phyloP scores from a whole-genome alignment of 2,797 vertebrate species.

The Xenentodon cancila region DNA sequence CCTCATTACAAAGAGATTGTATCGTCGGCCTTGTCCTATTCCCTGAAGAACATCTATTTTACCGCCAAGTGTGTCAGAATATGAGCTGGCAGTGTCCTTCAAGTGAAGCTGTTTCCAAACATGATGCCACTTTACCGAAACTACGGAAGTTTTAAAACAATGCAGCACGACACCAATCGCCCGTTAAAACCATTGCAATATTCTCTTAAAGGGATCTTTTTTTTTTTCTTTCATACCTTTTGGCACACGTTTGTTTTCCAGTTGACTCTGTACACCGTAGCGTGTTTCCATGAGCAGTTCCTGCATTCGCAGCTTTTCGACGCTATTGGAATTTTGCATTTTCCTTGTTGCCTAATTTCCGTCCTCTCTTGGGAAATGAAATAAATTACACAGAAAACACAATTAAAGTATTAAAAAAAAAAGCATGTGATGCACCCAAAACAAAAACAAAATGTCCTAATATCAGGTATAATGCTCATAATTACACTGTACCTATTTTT shows the following conservation, averaged over 20 bases:
- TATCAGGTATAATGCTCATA: neutral
- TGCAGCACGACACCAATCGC: slow-evolving; percentile 34
- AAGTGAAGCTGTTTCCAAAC: slow-evolving; percentile 33
- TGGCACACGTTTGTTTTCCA: slow-evolving; percentile 44
- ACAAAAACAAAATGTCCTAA: neutral
- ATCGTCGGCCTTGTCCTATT: slow-evolving; percentile 53
- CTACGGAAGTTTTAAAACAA: slow-evolving; percentile 65
- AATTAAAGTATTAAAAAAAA: slow-evolving; percentile 8
- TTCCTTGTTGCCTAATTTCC: slow-evolving; percentile 4
- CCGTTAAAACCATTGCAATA: slow-evolving; percentile 31
- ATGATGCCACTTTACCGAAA: slow-evolving; percentile 29
- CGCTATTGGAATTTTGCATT: slow-evolving; percentile 28
- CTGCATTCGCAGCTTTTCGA: slow-evolving; percentile 20
- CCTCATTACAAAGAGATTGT: slow-evolving; percentile 53
- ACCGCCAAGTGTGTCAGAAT: slow-evolving; percentile 34
- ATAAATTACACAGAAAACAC: slow-evolving; percentile 7
- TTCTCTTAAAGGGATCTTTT: slow-evolving; percentile 20
- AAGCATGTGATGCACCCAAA: neutral
- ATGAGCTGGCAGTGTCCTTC: slow-evolving; percentile 50
- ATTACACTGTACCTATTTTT: slow-evolving; percentile 23
- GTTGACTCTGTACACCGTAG: slow-evolving; percentile 11
- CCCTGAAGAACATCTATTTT: slow-evolving; percentile 49
- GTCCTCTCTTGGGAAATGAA: slow-evolving; percentile 17
- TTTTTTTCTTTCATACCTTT: neutral
- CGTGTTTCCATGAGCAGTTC: slow-evolving; percentile 18